Evolutionary conservation across 2,888 invertebrate species (phyloP).

Genomic region (Platynereis dumerilii): DNA sequence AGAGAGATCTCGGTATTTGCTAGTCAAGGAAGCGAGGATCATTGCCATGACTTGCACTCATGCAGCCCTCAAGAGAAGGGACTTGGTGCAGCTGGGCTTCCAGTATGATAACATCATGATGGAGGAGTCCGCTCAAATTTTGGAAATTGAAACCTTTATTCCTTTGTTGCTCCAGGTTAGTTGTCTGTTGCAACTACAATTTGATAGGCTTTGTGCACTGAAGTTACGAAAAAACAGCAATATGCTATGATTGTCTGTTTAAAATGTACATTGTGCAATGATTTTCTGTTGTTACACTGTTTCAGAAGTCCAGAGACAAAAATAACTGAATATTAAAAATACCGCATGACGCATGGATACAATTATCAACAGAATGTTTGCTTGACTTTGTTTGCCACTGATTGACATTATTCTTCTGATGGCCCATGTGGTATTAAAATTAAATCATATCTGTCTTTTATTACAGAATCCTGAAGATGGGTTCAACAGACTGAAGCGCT

Average conservation of each 20-base stretch:
- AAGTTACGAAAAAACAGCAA: too few species aligned
- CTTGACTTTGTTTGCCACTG: too few species aligned
- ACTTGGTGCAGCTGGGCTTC: constrained; percentile 86
- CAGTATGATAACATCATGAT: constrained; percentile 96
- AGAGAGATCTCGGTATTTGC: constrained; percentile 92
- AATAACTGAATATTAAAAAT: too few species aligned
- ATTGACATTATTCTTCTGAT: too few species aligned
- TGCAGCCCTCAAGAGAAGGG: constrained; percentile 94
- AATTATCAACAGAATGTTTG: too few species aligned
- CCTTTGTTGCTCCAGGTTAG: constrained; percentile 87
- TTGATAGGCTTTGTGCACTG: too few species aligned
- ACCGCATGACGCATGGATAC: too few species aligned
- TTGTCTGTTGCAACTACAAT: too few species aligned
- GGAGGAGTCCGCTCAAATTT: constrained; percentile 98
- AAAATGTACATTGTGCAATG: neutral
- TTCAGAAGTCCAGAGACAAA: neutral
- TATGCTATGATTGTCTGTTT: too few species aligned
- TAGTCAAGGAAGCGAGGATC: constrained; percentile 98
- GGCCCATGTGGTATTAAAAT: too few species aligned
- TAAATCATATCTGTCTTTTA: too few species aligned
- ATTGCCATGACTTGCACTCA: constrained; percentile 99
- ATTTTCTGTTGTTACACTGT: neutral
- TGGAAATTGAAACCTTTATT: constrained; percentile 99
- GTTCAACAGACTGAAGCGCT: constrained; percentile 91
- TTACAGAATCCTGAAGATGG: constrained; percentile 93